phyloP scores from a whole-genome alignment of 53 echinoderm and acorn worm species.

The Luidia sarsii region DNA sequence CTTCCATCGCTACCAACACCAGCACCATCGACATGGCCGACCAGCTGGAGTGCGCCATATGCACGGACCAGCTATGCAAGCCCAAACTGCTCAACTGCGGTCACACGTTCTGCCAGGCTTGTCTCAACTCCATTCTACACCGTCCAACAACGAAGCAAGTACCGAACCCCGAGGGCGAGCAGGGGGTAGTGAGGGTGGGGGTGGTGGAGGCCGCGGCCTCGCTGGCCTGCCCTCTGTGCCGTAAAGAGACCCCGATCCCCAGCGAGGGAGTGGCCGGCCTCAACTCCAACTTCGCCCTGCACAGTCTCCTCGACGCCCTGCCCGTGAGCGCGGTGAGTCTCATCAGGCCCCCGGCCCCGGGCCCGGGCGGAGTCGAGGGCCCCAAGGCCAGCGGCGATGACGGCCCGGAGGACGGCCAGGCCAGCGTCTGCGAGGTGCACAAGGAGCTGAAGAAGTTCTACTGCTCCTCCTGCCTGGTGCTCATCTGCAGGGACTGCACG shows the following conservation, averaged over 20 bases:
- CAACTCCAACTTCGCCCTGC: constrained; percentile 30
- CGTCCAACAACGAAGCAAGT: background rate
- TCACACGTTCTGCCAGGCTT: constrained; percentile 37
- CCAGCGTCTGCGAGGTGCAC: constrained; percentile 28
- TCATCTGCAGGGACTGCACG: constrained; percentile 57
- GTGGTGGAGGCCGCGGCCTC: too few species aligned
- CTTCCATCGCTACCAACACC: too few species aligned
- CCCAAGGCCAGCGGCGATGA: constrained; percentile 8
- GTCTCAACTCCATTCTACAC: constrained; percentile 41
- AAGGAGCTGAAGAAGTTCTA: constrained; percentile 40
- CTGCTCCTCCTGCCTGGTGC: constrained; percentile 41
- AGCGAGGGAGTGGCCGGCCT: constrained; percentile 9
- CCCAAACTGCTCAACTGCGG: constrained; percentile 45
- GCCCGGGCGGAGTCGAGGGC: background rate
- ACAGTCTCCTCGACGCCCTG: constrained; percentile 30
- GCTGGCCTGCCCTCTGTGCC: constrained; percentile 41
- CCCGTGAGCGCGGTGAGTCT: background rate
- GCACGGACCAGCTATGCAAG: constrained; percentile 10
- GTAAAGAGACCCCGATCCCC: constrained; percentile 19
- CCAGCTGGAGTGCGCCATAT: constrained; percentile 39
- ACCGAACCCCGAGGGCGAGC: background rate
- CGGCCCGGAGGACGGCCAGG: constrained; percentile 24
- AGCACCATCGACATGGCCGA: constrained; percentile 6
- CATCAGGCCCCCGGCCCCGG: background rate
- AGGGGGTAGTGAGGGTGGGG: too few species aligned